Percentiles rank a stretch among this genome's conserved stretches.
phyloP scores from a whole-genome alignment of 2,113 vertebrate genomes.

The Gopherus flavomarginatus region DNA sequence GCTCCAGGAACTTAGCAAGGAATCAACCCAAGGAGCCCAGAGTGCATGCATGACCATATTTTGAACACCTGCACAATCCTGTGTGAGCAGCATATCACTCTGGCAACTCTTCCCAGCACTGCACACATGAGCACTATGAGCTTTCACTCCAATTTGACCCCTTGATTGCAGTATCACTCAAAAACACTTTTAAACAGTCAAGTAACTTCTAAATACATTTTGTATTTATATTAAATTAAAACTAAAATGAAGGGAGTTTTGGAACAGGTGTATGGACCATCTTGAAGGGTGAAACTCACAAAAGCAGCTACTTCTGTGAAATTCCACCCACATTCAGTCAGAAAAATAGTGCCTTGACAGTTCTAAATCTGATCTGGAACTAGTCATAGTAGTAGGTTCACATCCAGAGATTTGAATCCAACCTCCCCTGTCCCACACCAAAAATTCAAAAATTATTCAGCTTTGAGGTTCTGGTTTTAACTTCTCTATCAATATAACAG shows the following conservation, averaged over 20 bases:
- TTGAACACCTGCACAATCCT: neutral
- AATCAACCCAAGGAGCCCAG: neutral
- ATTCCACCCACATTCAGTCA: rapidly evolving
- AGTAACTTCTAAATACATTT: neutral
- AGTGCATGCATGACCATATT: neutral
- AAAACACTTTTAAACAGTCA: neutral
- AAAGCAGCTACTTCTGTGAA: neutral
- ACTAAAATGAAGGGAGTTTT: neutral
- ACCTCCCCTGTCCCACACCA: neutral
- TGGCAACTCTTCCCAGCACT: neutral
- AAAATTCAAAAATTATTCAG: neutral
- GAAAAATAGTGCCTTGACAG: neutral
- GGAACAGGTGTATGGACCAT: neutral
- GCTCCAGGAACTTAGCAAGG: neutral
- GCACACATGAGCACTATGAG: neutral
- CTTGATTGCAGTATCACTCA: neutral
- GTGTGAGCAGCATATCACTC: too few relatives aligned
- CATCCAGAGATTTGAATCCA: neutral
- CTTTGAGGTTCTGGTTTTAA: neutral
- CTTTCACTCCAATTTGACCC: neutral
- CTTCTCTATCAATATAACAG: neutral
- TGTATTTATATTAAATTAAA: neutral
- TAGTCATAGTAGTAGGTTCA: rapidly evolving
- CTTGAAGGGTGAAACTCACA: neutral
- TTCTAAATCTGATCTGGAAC: neutral